Evolutionary conservation across 2,113 vertebrate species (phyloP).

Genomic region (Pagrus major): DNA sequence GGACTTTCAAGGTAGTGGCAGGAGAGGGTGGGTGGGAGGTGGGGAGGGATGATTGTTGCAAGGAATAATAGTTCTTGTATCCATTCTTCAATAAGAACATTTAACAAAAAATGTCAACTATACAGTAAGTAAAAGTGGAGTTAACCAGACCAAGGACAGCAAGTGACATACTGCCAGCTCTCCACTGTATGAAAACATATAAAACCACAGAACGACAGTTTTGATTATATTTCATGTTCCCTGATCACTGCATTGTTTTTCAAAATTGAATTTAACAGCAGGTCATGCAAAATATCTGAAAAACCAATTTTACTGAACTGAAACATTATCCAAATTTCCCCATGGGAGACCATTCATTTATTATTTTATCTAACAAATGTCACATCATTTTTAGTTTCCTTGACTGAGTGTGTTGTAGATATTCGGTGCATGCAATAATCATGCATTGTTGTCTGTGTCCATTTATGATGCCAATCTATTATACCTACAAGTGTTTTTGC

Average conservation of each 20-base stretch:
- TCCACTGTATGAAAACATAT: conserved; percentile 6
- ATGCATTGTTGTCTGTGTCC: not conserved
- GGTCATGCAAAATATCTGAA: conserved; percentile 41
- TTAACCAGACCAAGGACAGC: not conserved
- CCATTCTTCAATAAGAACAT: no score
- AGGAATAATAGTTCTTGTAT: no score
- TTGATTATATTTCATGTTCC: conserved; percentile 40
- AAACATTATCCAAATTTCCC: conserved; percentile 50
- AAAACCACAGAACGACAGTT: conserved; percentile 12
- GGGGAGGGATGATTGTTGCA: no score
- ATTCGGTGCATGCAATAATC: conserved; percentile 9
- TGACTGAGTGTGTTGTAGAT: conserved; percentile 10
- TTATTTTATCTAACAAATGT: conserved; percentile 54
- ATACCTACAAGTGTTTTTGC: not conserved
- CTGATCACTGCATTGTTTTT: conserved; percentile 38
- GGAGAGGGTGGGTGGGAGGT: no score
- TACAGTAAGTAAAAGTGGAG: conserved; percentile 2
- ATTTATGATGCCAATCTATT: conserved; percentile 2
- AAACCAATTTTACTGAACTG: conserved; percentile 16
- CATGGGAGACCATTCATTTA: conserved; percentile 37
- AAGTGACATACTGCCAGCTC: conserved; percentile 2
- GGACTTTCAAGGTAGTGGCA: no score
- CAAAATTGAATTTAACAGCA: conserved; percentile 37
- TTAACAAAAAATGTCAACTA: not conserved
- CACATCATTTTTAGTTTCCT: conserved; percentile 35